Evolutionary conservation across 2,888 invertebrate species (phyloP).

Genomic region (Ectemnius continuus): DNA sequence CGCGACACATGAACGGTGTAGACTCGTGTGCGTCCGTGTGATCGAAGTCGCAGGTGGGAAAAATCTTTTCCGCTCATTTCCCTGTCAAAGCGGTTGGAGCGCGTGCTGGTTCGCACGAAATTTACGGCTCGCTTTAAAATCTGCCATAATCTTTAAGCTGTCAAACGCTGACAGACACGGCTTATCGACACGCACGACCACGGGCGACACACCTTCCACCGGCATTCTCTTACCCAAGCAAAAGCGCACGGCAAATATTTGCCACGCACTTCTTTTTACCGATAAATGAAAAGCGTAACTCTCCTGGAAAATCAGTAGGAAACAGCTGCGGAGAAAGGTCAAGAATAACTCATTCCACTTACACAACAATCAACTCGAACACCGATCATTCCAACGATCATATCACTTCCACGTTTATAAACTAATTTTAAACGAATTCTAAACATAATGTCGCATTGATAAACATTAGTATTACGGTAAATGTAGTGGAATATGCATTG

Average conservation of each 20-base stretch:
- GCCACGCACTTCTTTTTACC: slow-evolving; percentile 2
- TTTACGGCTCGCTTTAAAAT: background rate
- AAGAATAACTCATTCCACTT: slow-evolving; percentile 27
- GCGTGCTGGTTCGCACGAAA: background rate
- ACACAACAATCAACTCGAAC: no score
- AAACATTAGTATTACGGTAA: no score
- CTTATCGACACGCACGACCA: slow-evolving; percentile 1
- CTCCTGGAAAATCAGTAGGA: no score
- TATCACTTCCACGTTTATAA: no score
- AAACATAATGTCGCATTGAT: no score
- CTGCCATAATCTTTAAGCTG: slow-evolving; percentile 1
- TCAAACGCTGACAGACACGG: background rate
- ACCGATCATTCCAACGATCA: no score
- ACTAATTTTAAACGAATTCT: no score
- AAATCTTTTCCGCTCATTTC: background rate
- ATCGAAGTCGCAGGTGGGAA: no score
- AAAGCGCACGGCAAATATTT: background rate
- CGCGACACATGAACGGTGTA: no score
- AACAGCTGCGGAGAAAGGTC: no score
- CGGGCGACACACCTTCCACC: background rate
- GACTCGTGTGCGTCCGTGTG: no score
- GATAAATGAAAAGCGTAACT: background rate
- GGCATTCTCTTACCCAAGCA: background rate
- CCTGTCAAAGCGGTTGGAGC: background rate
- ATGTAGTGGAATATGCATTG: no score